Percentiles rank a stretch among this genome's conserved stretches.
Evolutionary conservation across 23 tunicate genomes (phyloP).

Genomic region (Phallusia fumigata): DNA sequence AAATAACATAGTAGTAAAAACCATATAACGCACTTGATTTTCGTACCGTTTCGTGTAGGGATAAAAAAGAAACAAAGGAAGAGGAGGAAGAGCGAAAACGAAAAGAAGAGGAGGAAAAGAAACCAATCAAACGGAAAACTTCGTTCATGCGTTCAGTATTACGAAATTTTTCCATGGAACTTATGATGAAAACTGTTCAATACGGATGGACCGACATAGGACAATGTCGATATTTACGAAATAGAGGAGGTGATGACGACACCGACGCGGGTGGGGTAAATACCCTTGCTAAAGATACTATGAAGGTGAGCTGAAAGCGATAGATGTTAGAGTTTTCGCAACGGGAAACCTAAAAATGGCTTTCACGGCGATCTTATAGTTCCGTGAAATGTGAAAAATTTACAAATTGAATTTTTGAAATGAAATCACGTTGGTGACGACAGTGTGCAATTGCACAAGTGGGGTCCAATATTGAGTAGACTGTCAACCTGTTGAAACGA

Average conservation of each 20-base stretch:
- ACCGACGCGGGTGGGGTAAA: conserved; percentile 32
- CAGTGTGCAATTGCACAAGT: too few species aligned
- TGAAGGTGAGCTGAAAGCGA: conserved; percentile 25
- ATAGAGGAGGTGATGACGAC: conserved; percentile 75
- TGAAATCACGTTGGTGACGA: too few species aligned
- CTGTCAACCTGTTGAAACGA: too few species aligned
- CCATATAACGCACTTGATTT: too few species aligned
- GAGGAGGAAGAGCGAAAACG: conserved; percentile 48
- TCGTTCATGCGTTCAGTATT: conserved; percentile 89
- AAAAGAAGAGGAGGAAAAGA: conserved; percentile 65
- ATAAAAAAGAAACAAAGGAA: conserved; percentile 66
- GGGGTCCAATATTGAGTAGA: too few species aligned
- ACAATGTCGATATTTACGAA: conserved; percentile 80
- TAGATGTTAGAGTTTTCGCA: background rate
- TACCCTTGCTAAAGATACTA: conserved; percentile 64
- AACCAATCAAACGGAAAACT: conserved; percentile 73
- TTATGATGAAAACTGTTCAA: conserved; percentile 96
- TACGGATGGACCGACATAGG: conserved; percentile 93
- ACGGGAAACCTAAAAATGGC: too few species aligned
- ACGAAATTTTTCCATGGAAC: conserved; percentile 89
- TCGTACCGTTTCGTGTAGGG: conserved; percentile 24
- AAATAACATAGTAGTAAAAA: too few species aligned
- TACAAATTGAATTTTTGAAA: too few species aligned
- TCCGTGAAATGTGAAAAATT: too few species aligned
- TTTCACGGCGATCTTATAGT: too few species aligned